Conservation (phyloP, 2,888 invertebrate genomes). For the Heliothis peltigera region DNA sequence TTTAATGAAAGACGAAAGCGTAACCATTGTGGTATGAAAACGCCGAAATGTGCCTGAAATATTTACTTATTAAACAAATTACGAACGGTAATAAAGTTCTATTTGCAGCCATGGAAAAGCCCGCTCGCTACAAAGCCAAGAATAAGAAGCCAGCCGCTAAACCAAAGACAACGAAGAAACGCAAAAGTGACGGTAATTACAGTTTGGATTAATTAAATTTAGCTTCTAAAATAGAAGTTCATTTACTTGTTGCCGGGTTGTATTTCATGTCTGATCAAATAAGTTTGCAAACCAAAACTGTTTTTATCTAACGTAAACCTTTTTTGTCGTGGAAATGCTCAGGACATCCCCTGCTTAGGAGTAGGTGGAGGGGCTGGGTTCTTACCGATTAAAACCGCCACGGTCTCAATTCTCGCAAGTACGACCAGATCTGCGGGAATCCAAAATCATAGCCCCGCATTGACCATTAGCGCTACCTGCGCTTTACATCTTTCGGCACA, state of each 20-base stretch:
- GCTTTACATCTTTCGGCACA: background rate
- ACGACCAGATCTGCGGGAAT: too few relatives aligned
- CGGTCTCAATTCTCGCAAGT: too few relatives aligned
- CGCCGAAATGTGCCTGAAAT: background rate
- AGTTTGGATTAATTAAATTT: background rate
- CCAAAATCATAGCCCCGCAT: too few relatives aligned
- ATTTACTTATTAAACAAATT: background rate
- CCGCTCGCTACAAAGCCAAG: constrained; percentile 76
- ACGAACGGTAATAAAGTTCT: background rate
- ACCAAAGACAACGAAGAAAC: constrained; percentile 78
- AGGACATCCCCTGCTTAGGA: too few relatives aligned
- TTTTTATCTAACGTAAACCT: too few relatives aligned
- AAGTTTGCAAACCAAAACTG: too few relatives aligned
- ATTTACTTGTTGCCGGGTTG: background rate
- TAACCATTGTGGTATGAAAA: background rate
- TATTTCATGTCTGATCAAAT: too few relatives aligned
- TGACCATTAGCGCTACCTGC: too few relatives aligned
- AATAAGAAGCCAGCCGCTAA: constrained; percentile 77
- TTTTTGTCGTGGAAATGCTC: too few relatives aligned
- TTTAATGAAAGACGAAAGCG: background rate
- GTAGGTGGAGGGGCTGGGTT: too few relatives aligned
- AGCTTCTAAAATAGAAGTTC: background rate
- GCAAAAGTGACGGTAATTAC: constrained; percentile 77
- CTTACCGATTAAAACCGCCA: too few relatives aligned
- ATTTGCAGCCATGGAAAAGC: constrained; percentile 78